Evolutionary conservation across 2,888 invertebrate genomes (phyloP).

Genomic region (Bombylius discolor): DNA sequence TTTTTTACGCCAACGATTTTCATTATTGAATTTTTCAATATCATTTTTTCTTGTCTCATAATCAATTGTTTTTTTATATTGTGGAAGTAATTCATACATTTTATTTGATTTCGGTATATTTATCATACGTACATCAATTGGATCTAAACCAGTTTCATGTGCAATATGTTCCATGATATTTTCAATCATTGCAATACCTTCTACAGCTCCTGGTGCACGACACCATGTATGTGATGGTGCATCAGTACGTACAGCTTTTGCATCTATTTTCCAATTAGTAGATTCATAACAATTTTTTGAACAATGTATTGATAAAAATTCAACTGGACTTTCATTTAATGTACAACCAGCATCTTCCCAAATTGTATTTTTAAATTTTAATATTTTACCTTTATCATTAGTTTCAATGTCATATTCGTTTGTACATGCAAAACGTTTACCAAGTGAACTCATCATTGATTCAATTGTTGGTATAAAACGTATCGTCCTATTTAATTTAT

Average conservation of each 20-base stretch:
- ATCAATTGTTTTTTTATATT: slow-evolving; percentile 24
- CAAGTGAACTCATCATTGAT: slow-evolving; percentile 55
- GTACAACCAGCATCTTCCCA: slow-evolving; percentile 42
- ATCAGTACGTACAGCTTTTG: slow-evolving; percentile 43
- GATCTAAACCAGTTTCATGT: slow-evolving; percentile 39
- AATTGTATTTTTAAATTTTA: slow-evolving; percentile 45
- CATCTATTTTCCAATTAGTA: slow-evolving; percentile 51
- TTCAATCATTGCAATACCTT: slow-evolving; percentile 45
- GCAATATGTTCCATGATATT: slow-evolving; percentile 57
- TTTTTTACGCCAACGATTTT: slow-evolving; percentile 63
- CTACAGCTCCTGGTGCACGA: slow-evolving; percentile 38
- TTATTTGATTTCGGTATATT: slow-evolving; percentile 35
- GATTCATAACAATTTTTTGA: slow-evolving; percentile 43
- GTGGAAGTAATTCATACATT: slow-evolving; percentile 9
- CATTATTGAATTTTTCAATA: slow-evolving; percentile 44
- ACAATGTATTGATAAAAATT: slow-evolving; percentile 29
- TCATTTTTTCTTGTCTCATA: slow-evolving; percentile 40
- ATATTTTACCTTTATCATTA: slow-evolving; percentile 50
- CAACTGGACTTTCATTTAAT: slow-evolving; percentile 34
- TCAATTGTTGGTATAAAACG: slow-evolving; percentile 57
- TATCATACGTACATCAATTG: slow-evolving; percentile 42
- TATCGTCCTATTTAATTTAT: slow-evolving; percentile 46
- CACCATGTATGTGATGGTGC: slow-evolving; percentile 14
- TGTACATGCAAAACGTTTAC: slow-evolving; percentile 49
- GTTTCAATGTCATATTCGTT: slow-evolving; percentile 54